Conservation (phyloP, 1,140 invertebrate species). For the Eupeodes corollae region DNA sequence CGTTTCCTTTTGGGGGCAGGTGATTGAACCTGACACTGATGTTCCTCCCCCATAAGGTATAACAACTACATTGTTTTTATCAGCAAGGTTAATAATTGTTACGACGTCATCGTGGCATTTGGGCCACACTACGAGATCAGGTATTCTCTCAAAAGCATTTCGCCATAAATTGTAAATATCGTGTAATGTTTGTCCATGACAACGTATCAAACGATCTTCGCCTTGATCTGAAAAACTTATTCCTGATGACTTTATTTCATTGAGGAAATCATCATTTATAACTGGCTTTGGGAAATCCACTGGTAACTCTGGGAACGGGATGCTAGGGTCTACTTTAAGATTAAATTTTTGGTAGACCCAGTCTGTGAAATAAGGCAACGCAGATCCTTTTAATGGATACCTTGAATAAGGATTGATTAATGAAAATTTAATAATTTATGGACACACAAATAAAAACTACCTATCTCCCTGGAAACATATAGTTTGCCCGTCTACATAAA, state of each 20-base stretch:
- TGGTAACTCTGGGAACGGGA: constrained; percentile 38
- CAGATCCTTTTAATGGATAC: constrained; percentile 69
- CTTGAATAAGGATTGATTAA: constrained; percentile 39
- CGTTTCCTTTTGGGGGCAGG: constrained; percentile 69
- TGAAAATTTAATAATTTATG: constrained; percentile 3
- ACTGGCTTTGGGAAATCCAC: constrained; percentile 47
- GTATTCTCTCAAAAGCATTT: constrained; percentile 69
- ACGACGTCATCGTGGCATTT: constrained; percentile 71
- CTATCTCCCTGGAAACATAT: constrained; percentile 67
- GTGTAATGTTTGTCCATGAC: constrained; percentile 91
- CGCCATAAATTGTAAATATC: constrained; percentile 72
- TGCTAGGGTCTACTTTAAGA: constrained; percentile 43
- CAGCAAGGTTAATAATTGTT: constrained; percentile 66
- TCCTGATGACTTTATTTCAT: constrained; percentile 46
- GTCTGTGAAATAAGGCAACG: constrained; percentile 65
- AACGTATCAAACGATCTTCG: constrained; percentile 74
- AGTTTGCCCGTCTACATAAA: constrained; percentile 50
- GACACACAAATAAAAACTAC: constrained; percentile 35
- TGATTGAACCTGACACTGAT: constrained; percentile 82
- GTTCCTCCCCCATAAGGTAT: constrained; percentile 96
- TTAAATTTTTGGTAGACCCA: constrained; percentile 71
- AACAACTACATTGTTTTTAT: constrained; percentile 64
- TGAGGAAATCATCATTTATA: constrained; percentile 46
- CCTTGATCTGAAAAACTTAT: constrained; percentile 67
- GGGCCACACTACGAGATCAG: constrained; percentile 91